phyloP scores from a whole-genome alignment of 2,888 invertebrate genomes.

The Dicycla oo region DNA sequence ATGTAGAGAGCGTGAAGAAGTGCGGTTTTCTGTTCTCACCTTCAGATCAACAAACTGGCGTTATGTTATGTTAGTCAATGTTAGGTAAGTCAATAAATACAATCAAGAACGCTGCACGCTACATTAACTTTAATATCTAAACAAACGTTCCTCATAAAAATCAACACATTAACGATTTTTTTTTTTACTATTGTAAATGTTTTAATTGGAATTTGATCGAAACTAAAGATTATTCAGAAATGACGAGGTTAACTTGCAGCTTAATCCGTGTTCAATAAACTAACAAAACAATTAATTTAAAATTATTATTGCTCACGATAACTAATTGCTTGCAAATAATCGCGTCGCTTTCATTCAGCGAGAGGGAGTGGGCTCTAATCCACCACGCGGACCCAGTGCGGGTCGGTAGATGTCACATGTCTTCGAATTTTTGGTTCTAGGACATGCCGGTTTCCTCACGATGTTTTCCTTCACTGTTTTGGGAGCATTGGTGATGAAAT shows the following conservation, averaged over 20 bases:
- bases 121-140: conserved; percentile 17
- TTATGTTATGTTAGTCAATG: conserved; percentile 4
- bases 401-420: no score
- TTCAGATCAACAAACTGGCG: conserved; percentile 34
- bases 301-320: not conserved
- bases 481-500: no score
- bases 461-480: no score
- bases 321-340: not conserved
- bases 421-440: no score
- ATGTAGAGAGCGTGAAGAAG: conserved; percentile 3
- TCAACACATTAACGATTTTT: not conserved
- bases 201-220: conserved; percentile 2
- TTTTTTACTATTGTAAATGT: not conserved
- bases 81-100: conserved; percentile 26
- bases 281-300: not conserved
- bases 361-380: no score
- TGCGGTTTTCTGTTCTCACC: not conserved
- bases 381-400: no score
- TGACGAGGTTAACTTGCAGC: not conserved
- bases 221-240: not conserved
- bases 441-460: no score
- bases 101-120: conserved; percentile 29
- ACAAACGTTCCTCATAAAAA: conserved; percentile 3
- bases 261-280: conserved; percentile 5
- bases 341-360: not conserved